Conservation (phyloP, 1,140 invertebrate genomes). For the Orchesella cincta region DNA sequence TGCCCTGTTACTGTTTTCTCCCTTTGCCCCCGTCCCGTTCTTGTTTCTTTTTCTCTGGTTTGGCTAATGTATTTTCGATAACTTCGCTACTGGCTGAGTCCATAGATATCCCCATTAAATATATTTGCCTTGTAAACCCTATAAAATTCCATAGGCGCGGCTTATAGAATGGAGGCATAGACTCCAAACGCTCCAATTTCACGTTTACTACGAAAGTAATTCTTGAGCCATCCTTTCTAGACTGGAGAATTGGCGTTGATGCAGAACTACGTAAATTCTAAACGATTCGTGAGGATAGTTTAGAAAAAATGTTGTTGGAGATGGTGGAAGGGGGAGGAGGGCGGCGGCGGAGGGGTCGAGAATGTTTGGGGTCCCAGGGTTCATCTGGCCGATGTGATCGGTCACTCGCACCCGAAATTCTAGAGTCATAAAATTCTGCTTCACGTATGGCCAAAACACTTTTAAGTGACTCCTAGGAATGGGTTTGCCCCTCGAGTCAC, state of each 20-base stretch:
- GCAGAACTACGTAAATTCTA: not conserved
- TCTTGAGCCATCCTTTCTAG: too few species aligned
- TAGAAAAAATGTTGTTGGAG: not conserved
- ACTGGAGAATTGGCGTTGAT: not conserved
- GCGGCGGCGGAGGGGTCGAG: not conserved
- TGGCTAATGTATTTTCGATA: not conserved
- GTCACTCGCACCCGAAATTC: too few species aligned
- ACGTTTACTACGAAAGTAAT: not conserved
- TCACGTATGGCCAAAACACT: too few species aligned
- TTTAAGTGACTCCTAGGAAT: conserved; percentile 34
- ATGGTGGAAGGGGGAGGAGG: not conserved
- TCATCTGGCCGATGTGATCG: too few species aligned
- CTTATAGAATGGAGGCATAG: conserved; percentile 13
- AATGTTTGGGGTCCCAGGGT: not conserved
- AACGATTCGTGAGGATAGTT: not conserved
- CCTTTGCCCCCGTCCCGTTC: too few species aligned
- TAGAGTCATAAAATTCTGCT: too few species aligned
- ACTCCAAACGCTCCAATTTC: conserved; percentile 5
- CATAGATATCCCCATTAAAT: not conserved
- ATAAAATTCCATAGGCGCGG: conserved; percentile 3
- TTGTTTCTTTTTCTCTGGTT: not conserved
- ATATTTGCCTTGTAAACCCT: not conserved
- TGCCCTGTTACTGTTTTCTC: not conserved
- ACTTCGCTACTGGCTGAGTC: not conserved
- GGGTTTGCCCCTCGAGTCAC: conserved; percentile 43